phyloP scores from a whole-genome alignment of 2,888 invertebrate species.

The Melanotus villosus region DNA sequence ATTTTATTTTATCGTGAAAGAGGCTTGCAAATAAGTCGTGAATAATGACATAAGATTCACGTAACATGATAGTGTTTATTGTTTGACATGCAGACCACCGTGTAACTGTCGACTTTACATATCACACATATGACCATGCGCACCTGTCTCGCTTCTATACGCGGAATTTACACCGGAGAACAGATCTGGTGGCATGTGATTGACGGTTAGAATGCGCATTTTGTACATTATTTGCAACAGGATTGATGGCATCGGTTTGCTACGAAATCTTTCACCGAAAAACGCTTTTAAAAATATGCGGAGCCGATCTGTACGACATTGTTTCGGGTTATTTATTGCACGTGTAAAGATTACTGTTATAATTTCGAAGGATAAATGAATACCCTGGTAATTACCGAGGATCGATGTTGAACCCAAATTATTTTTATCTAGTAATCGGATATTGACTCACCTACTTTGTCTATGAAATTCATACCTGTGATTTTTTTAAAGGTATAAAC shows the following conservation, averaged over 20 bases:
- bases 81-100: conserved; percentile 57
- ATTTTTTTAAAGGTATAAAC: not conserved
- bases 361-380: conserved; percentile 25
- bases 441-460: conserved; percentile 28
- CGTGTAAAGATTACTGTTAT: conserved; percentile 12
- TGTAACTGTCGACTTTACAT: conserved; percentile 51
- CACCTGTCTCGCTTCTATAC: conserved; percentile 38
- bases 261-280: conserved; percentile 27
- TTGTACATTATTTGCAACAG: conserved; percentile 36
- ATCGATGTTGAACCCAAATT: not conserved
- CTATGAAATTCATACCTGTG: conserved; percentile 11
- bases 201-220: conserved; percentile 33
- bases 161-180: conserved; percentile 24
- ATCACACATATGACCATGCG: conserved; percentile 43
- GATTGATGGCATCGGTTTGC: conserved; percentile 18
- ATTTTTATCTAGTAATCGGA: conserved; percentile 30
- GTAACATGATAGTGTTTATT: conserved; percentile 56
- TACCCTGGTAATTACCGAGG: conserved; percentile 3
- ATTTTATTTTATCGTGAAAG: conserved; percentile 45
- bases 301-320: conserved; percentile 1
- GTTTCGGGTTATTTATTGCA: conserved; percentile 10
- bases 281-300: not conserved
- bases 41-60: conserved; percentile 56
- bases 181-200: conserved; percentile 30
- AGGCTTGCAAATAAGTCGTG: conserved; percentile 46